phyloP scores from a whole-genome alignment of 2,113 vertebrate genomes.

The Falcunculus frontatus region DNA sequence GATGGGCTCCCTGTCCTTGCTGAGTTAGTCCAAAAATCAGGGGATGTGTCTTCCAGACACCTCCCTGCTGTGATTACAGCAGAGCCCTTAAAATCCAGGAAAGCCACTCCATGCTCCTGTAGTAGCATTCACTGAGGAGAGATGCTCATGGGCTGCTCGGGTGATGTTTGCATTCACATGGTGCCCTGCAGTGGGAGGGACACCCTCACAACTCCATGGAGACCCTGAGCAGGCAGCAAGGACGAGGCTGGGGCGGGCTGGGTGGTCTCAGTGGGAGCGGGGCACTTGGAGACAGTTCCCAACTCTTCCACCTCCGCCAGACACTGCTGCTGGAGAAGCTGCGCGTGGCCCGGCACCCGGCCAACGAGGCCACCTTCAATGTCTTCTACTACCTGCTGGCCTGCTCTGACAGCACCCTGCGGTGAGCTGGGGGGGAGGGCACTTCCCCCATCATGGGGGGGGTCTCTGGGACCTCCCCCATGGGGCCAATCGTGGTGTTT shows the following conservation, averaged over 20 bases:
- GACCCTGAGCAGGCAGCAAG: not conserved
- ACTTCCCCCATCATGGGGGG: rapidly evolving
- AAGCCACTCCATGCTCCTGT: rapidly evolving
- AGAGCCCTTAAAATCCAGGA: not conserved
- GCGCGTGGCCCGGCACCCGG: conserved; percentile 83
- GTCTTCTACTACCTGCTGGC: conserved; percentile 95
- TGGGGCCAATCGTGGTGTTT: not conserved
- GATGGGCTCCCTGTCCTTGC: not conserved
- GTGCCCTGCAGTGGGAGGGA: not conserved
- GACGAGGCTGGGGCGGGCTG: not conserved
- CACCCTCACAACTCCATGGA: rapidly evolving
- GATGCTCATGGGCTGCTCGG: not conserved
- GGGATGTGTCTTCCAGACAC: rapidly evolving
- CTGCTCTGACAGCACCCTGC: conserved; percentile 83
- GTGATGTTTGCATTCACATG: not conserved
- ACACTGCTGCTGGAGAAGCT: conserved; percentile 95
- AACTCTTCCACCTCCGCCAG: conserved; percentile 49
- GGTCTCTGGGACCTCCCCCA: rapidly evolving
- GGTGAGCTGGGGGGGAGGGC: conserved; percentile 68
- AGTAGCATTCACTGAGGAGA: not conserved
- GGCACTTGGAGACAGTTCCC: not conserved
- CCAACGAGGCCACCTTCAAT: conserved; percentile 86
- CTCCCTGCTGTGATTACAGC: not conserved
- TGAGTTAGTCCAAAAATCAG: not conserved
- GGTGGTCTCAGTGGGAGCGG: rapidly evolving